Percentiles rank a stretch among this genome's conserved stretches.
Conservation (phyloP, 2,797 vertebrate species). For the Pantherophis vulpinus region DNA sequence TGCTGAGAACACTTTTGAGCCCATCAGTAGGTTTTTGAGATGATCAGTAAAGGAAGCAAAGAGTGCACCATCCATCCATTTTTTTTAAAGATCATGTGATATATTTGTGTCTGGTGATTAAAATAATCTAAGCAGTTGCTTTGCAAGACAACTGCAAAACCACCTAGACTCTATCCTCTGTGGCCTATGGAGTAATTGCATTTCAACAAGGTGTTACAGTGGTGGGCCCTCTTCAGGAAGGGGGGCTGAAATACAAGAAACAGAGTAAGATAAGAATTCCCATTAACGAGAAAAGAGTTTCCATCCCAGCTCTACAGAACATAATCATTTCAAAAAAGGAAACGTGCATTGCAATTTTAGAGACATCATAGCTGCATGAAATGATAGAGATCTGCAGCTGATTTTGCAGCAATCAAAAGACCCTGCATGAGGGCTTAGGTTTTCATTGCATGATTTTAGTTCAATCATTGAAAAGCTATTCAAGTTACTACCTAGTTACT, state of each 20-base stretch:
- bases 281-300: not conserved
- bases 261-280: not conserved
- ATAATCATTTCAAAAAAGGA: not conserved
- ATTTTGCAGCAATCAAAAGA: not conserved
- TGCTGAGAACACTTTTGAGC: not conserved
- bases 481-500: not conserved
- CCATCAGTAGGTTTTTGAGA: not conserved
- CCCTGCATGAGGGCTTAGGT: not conserved
- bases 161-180: not conserved
- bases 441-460: not conserved
- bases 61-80: not conserved
- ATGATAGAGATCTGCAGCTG: not conserved
- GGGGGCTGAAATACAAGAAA: not conserved
- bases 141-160: not conserved
- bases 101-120: not conserved
- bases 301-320: not conserved
- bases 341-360: not conserved
- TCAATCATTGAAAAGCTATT: not conserved
- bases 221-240: not conserved
- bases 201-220: not conserved
- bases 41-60: not conserved
- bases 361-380: not conserved
- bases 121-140: not conserved
- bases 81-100: not conserved
- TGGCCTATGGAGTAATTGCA: not conserved